These are phyloP conservation scores for Ectemnius lituratus DNA, from an alignment of 2,888 invertebrate genomes.

Conservation along the genomic window DNA sequence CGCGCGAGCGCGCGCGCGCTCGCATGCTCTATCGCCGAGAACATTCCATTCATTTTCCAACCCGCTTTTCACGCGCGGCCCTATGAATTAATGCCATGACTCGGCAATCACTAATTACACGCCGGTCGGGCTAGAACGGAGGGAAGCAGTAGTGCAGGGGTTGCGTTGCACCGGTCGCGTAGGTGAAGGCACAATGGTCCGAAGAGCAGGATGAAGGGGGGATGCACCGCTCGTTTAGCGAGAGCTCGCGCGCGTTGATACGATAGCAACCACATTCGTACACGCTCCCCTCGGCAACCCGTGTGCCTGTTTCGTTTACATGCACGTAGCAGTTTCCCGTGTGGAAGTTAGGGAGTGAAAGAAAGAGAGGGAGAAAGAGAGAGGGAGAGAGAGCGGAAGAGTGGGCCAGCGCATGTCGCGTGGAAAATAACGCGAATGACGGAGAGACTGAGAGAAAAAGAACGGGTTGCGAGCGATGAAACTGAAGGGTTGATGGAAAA, in stretches of 20 bases:
- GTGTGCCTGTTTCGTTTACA: constrained; percentile 34
- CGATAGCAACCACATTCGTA: constrained; percentile 42
- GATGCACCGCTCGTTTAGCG: constrained; percentile 43
- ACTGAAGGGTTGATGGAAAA: too few species aligned
- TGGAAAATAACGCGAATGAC: neutral
- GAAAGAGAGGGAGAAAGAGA: constrained; percentile 32
- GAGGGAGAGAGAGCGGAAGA: neutral
- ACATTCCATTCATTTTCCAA: constrained; percentile 3
- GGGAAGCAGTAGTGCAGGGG: constrained; percentile 9
- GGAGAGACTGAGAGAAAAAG: constrained; percentile 7
- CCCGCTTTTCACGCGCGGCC: neutral
- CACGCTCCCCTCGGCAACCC: constrained; percentile 11
- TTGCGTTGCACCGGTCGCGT: constrained; percentile 15
- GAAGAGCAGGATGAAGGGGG: constrained; percentile 32
- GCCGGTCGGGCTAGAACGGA: constrained; percentile 30
- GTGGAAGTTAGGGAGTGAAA: constrained; percentile 33
- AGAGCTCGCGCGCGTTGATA: constrained; percentile 42
- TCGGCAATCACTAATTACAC: constrained; percentile 49
- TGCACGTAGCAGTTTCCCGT: constrained; percentile 35
- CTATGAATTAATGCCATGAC: constrained; percentile 27
- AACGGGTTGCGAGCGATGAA: constrained; percentile 18
- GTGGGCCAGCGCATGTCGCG: constrained; percentile 3
- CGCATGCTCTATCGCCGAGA: neutral
- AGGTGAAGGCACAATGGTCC: constrained; percentile 37
- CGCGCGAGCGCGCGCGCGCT: neutral